Percentiles rank a stretch among this genome's conserved stretches.
Conservation (phyloP, 2,888 invertebrate genomes). For the Oscheius sp. region DNA sequence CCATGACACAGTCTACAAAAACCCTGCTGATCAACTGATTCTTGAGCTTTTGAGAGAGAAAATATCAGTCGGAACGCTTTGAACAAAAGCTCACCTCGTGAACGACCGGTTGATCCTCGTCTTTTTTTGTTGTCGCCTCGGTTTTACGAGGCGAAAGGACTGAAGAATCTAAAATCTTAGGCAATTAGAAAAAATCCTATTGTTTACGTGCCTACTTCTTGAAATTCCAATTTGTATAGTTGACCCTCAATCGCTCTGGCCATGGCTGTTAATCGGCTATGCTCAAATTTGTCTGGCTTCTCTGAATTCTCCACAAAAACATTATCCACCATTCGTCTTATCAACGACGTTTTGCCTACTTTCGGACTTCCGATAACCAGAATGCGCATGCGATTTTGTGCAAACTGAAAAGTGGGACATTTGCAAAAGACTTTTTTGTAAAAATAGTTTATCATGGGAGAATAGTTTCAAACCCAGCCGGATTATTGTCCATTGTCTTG, state of each 20-base stretch:
- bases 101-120: background rate
- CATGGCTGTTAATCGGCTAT: background rate
- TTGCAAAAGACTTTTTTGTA: no score
- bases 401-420: constrained; percentile 15
- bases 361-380: constrained; percentile 20
- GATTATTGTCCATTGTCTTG: constrained; percentile 18
- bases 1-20: constrained; percentile 22
- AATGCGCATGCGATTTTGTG: constrained; percentile 19
- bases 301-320: constrained; percentile 12
- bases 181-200: background rate
- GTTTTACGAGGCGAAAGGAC: background rate
- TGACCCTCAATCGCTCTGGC: constrained; percentile 1
- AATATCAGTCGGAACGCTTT: background rate
- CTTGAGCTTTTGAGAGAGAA: background rate
- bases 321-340: constrained; percentile 24
- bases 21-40: background rate
- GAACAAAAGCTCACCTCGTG: constrained; percentile 9
- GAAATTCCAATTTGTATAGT: constrained; percentile 10
- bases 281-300: constrained; percentile 15
- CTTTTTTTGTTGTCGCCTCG: no score
- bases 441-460: background rate
- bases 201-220: constrained; percentile 11
- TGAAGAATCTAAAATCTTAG: background rate
- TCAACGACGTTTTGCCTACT: constrained; percentile 27
- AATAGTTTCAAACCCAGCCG: background rate